Evolutionary conservation across 2,113 vertebrate genomes (phyloP), one percentile per base, ranked within the genome.

Genomic region (Cacatua alba): DNA sequence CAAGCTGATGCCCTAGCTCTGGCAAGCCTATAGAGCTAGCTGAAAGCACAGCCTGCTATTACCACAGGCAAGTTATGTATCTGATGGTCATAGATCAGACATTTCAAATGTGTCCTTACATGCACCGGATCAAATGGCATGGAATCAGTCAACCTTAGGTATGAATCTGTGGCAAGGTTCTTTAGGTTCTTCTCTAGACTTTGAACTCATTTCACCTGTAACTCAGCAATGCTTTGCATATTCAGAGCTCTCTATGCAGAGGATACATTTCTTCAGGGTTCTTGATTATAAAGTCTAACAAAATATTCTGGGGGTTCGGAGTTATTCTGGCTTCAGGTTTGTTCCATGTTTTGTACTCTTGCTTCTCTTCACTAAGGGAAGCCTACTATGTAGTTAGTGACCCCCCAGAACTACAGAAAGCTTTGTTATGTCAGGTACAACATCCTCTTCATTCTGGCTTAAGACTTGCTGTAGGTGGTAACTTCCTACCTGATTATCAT

Each of bases 41-140:
- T 7, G 12, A 62, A 63, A 86, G 33, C 2, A 4, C 26, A 74
- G 37, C 17, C 51, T 57, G 67, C 67, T 41, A 6, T 8, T 39
- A 20, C 19, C 28, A 26, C 55, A 55, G 48, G 20, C 29, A 39
- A 41, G 10, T 25, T 19, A 11, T 1, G 0, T 11, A 46, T 8
- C 44, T 29, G 33, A 18, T 25, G 14, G 57, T 13, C 48, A 62
- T 0, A n/a, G 13, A 43, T 13, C 29, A 72, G 48, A 59, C 41
- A 21, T 13, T 16, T n/a, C 14, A 17, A 37, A 15, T 7, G 8
- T 18, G 20, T 24, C 59, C 44, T 51, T n/a, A 41, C 2, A 16
- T 2, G 18, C 52, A 31, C 33, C 44, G 20, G 26, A 65, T 43
- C 63, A 44, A 82, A 21, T 0, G 0, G 21, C 57, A 68, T 3